Percentiles rank a stretch among this genome's conserved stretches.
These are phyloP conservation scores for Seriola aureovittata DNA, from an alignment of 2,113 vertebrate species.

Conservation along the genomic window DNA sequence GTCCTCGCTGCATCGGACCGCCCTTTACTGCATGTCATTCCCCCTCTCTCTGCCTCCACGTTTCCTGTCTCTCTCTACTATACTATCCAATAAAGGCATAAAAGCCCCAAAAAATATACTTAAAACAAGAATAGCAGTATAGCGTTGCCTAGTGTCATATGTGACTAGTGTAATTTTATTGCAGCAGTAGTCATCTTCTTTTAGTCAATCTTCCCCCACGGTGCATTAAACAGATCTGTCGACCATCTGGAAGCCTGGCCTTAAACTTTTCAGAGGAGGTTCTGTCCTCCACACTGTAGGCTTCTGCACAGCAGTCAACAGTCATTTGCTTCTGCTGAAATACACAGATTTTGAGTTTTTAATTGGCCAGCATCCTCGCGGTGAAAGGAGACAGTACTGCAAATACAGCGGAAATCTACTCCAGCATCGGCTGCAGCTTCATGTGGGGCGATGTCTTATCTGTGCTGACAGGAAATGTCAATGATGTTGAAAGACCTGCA, in stretches of 20 bases:
- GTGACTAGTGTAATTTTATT: constrained; percentile 26
- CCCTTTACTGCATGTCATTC: too few species aligned
- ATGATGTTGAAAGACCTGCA: constrained; percentile 35
- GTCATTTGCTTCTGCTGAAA: constrained; percentile 79
- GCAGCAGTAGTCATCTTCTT: constrained; percentile 29
- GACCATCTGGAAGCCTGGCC: constrained; percentile 71
- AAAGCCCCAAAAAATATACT: too few species aligned
- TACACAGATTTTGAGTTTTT: constrained; percentile 73
- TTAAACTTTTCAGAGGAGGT: constrained; percentile 61
- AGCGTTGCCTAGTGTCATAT: constrained; percentile 6
- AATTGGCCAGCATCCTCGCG: constrained; percentile 71
- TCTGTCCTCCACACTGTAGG: constrained; percentile 39
- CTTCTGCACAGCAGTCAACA: constrained; percentile 72
- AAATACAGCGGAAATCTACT: constrained; percentile 69
- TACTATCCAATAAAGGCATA: too few species aligned
- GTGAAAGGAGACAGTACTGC: constrained; percentile 74
- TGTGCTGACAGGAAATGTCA: constrained; percentile 64
- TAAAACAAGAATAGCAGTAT: background rate
- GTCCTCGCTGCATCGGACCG: too few species aligned
- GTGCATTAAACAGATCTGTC: constrained; percentile 55
- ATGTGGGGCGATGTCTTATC: constrained; percentile 41
- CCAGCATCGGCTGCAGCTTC: constrained; percentile 49
- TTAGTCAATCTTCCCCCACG: constrained; percentile 13
- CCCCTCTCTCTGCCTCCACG: too few species aligned
- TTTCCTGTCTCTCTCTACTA: too few species aligned